Conservation (phyloP, 1,140 invertebrate genomes). For the Halesus radiatus region DNA sequence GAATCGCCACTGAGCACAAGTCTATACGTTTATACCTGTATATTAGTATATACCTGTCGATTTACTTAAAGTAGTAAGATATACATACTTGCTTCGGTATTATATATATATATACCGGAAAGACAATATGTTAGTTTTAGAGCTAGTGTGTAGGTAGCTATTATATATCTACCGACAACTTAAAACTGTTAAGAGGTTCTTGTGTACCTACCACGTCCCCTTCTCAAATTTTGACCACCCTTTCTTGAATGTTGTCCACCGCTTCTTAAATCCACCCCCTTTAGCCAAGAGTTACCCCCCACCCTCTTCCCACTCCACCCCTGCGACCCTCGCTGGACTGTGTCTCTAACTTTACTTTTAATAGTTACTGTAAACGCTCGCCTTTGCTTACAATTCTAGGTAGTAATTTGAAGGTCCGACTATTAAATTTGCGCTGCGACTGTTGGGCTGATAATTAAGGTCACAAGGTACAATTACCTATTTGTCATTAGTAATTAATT, state of each 20-base stretch:
- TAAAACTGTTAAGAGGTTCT: constrained; percentile 7
- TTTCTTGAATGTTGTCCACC: constrained; percentile 47
- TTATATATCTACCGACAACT: not conserved
- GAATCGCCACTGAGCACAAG: too few species aligned
- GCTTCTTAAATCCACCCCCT: constrained; percentile 7
- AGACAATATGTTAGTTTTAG: not conserved
- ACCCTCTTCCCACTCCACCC: not conserved
- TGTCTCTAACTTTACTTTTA: constrained; percentile 57
- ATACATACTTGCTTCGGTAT: too few species aligned
- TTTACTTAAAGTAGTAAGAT: too few species aligned
- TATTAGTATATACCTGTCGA: too few species aligned
- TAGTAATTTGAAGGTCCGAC: constrained; percentile 55
- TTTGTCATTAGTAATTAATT: constrained; percentile 44
- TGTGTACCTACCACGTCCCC: not conserved
- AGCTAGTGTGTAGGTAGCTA: not conserved
- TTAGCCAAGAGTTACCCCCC: constrained; percentile 1
- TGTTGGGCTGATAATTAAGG: constrained; percentile 54
- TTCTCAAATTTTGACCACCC: not conserved
- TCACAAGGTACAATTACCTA: constrained; percentile 54
- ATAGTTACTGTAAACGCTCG: constrained; percentile 56
- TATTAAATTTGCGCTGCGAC: constrained; percentile 54
- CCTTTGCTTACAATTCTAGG: constrained; percentile 55
- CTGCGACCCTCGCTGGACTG: constrained; percentile 47
- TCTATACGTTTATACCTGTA: too few species aligned
- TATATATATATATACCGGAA: too few species aligned